These are phyloP conservation scores for Lepus townsendii DNA, from an alignment of 2,797 vertebrate genomes.

Conservation along the genomic window DNA sequence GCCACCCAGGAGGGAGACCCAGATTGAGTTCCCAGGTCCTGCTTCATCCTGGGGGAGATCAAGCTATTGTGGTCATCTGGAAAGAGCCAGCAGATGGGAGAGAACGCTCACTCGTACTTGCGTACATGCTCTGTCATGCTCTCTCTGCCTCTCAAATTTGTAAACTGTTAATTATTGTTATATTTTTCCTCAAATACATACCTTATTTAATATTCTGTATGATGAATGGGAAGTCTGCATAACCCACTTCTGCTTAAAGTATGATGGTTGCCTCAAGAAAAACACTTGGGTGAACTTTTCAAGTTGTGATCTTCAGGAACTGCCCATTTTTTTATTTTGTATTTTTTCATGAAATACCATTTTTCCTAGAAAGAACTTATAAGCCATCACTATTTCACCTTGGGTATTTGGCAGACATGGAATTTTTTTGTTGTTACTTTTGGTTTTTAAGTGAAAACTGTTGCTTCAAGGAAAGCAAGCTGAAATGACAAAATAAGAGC, in stretches of 20 bases:
- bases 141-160: no score
- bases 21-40: no score
- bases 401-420: background rate
- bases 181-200: background rate
- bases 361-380: background rate
- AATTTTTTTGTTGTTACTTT: background rate
- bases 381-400: background rate
- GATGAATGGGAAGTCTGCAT: background rate
- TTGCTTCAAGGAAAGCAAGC: conserved; percentile 22
- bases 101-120: no score
- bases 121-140: no score
- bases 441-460: background rate
- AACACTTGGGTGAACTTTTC: background rate
- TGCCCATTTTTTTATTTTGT: background rate
- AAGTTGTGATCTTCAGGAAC: background rate
- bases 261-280: background rate
- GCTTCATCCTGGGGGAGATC: no score
- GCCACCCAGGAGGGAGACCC: no score
- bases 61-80: no score
- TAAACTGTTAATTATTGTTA: background rate
- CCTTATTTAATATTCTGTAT: background rate
- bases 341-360: background rate
- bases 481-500: conserved; percentile 6
- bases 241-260: background rate
- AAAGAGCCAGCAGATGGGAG: no score